Conservation (phyloP, 2,888 invertebrate genomes). For the Volucella bombylans region DNA sequence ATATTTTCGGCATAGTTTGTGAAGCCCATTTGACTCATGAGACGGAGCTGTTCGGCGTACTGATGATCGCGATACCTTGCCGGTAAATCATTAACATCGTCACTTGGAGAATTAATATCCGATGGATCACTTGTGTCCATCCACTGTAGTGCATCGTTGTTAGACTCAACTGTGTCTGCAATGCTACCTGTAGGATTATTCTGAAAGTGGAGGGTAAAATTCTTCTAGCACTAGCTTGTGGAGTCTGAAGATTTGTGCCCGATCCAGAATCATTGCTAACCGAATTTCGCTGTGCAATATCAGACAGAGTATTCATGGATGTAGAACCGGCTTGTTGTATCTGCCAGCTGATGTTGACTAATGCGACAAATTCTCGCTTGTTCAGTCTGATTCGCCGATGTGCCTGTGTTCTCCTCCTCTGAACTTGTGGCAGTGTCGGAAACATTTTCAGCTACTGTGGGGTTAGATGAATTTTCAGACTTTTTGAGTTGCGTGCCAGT, state of each 20-base stretch:
- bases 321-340: conserved; percentile 78
- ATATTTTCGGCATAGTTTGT: too few species aligned
- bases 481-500: conserved; percentile 78
- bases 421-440: conserved; percentile 82
- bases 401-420: conserved; percentile 80
- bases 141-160: too few species aligned
- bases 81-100: too few species aligned
- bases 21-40: too few species aligned
- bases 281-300: conserved; percentile 81
- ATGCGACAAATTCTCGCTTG: conserved; percentile 81
- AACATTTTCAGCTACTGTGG: conserved; percentile 79
- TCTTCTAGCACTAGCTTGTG: conserved; percentile 49
- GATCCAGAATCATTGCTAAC: conserved; percentile 71
- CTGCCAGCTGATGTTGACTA: conserved; percentile 80
- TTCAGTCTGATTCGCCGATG: conserved; percentile 76
- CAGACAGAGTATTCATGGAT: conserved; percentile 81
- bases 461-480: not conserved
- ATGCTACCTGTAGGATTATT: too few species aligned
- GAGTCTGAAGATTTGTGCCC: conserved; percentile 51
- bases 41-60: too few species aligned
- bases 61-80: too few species aligned
- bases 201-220: conserved; percentile 84
- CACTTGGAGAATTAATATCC: too few species aligned
- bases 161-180: too few species aligned
- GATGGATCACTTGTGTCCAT: too few species aligned